Percentiles rank a stretch among this genome's conserved stretches.
Conservation (phyloP, 2,888 invertebrate species). For the Sympetrum striolatum region DNA sequence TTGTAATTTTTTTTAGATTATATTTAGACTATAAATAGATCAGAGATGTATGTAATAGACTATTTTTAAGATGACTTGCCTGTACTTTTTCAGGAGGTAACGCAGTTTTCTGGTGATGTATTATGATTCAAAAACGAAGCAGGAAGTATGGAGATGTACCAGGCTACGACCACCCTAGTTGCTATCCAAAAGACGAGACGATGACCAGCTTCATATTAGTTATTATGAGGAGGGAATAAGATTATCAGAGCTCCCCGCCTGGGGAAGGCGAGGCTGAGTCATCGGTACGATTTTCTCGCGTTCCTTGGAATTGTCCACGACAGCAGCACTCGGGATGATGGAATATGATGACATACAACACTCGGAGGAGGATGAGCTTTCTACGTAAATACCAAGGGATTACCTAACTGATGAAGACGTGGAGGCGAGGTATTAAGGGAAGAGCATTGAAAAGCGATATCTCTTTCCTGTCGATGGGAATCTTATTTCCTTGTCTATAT, state of each 20-base stretch:
- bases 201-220: no score
- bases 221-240: not conserved
- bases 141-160: no score
- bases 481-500: no score
- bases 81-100: no score
- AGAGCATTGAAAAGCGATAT: not conserved
- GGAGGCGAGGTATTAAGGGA: not conserved
- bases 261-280: not conserved
- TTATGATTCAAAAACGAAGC: no score
- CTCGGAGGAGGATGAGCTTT: not conserved
- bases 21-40: no score
- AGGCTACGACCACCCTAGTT: no score
- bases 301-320: conserved; percentile 17
- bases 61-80: no score
- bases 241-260: not conserved
- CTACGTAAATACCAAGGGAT: not conserved
- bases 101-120: no score
- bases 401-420: not conserved
- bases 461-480: not conserved
- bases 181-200: no score
- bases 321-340: conserved; percentile 33
- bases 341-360: not conserved
- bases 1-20: no score
- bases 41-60: no score
- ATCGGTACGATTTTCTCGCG: not conserved